phyloP scores from a whole-genome alignment of 2,888 invertebrate species.

The Euzophera pinguis region DNA sequence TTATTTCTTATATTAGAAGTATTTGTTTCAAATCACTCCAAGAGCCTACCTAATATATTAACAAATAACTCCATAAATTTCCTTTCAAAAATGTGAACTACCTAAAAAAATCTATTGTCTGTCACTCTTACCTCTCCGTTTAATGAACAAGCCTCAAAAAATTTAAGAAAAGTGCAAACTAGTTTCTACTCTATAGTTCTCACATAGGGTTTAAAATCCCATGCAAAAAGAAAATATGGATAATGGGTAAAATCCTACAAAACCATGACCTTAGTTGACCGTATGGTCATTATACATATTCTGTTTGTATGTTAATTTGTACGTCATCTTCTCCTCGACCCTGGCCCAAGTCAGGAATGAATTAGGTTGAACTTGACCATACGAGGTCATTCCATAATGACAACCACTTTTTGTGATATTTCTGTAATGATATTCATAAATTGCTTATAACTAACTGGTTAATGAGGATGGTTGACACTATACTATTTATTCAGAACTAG shows the following conservation, averaged over 20 bases:
- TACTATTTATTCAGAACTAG: too few relatives aligned
- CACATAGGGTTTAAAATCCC: neutral
- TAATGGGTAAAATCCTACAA: conserved; percentile 38
- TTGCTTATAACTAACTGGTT: neutral
- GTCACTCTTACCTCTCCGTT: conserved; percentile 4
- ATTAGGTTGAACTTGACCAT: conserved; percentile 75
- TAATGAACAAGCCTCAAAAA: conserved; percentile 1
- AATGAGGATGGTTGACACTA: too few relatives aligned
- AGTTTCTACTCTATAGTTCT: neutral
- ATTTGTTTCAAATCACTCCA: too few relatives aligned
- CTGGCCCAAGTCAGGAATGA: conserved; percentile 52
- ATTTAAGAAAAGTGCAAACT: neutral
- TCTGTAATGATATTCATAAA: conserved; percentile 16
- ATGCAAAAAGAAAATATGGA: neutral
- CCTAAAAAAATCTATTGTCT: conserved; percentile 7
- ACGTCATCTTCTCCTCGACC: conserved; percentile 45
- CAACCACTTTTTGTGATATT: conserved; percentile 50
- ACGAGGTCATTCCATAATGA: conserved; percentile 50
- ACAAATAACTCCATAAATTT: neutral
- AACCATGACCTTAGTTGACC: conserved; percentile 50
- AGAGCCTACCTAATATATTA: too few relatives aligned
- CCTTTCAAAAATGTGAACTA: neutral
- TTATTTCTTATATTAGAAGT: too few relatives aligned
- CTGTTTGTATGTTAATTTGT: conserved; percentile 68
- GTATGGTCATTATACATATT: conserved; percentile 59